Evolutionary conservation across 2,797 vertebrate genomes (phyloP), one percentile per base, ranked within the genome.

Genomic region (Typhlichthys subterraneus): DNA sequence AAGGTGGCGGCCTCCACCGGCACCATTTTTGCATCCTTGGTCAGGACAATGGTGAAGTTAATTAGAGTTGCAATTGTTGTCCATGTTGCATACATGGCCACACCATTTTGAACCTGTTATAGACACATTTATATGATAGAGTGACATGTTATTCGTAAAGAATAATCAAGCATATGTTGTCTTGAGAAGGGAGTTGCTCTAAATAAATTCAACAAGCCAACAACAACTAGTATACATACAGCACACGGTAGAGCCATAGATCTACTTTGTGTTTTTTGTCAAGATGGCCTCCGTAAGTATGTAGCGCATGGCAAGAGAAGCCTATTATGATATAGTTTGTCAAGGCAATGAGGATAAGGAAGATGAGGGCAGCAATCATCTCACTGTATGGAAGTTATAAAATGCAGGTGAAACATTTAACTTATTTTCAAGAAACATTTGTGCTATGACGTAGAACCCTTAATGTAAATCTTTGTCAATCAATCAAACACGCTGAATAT

Each of bases 41-140:
- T 85, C n/a, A 95, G 55, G 17, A 93, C 91, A 1, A 95, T 0
- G 0, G 90, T 65, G 1, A 96, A 84, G 73, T 95, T 95, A 12
- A 96, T 73, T 17, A 94, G 81, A 0, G 90, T 88, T 23, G 94
- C 94, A 0, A 95, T 87, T 42, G 89, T 92, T n/a, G 91, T 94
- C 94, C 95, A 96, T 0, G 93, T 92, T 12, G 91, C 55, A 6
- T 95, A 95, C 13, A 92, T 70, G 0, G 84, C 92, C 49, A 96
- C 70, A n/a, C 92, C 93, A 0, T 95, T 95, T 81, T 95, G 94
- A 48, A 95, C 88, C 94, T 95, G 72, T 0, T 0, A 38, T 38
- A 7, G 33, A 38, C 5, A 38, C 33, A 38, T 5, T 38, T 6
- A 5, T 5, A 38, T 5, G 6, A 38, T 38, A 38, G 5, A 7